Evolutionary conservation across 2,888 invertebrate species (phyloP).

Genomic region (Leucozona laternaria): DNA sequence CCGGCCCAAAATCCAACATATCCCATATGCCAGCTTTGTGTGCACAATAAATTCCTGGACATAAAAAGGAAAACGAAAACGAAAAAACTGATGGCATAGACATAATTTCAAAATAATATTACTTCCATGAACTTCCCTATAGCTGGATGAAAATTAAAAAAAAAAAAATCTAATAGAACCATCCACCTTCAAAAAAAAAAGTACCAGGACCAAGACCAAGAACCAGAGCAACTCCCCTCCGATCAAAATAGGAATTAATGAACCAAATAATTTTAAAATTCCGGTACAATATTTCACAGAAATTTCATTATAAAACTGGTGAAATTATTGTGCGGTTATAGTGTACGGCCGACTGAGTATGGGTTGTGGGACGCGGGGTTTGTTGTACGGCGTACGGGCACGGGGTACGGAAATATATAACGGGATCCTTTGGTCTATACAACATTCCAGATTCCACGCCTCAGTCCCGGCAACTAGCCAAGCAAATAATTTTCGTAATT

Average conservation of each 20-base stretch:
- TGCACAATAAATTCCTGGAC: constrained; percentile 37
- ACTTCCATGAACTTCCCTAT: constrained; percentile 7
- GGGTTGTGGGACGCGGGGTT: background rate
- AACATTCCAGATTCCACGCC: constrained; percentile 28
- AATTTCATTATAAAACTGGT: constrained; percentile 77
- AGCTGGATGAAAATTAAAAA: constrained; percentile 9
- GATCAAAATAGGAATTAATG: constrained; percentile 77
- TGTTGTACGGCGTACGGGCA: background rate
- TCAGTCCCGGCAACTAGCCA: constrained; percentile 74
- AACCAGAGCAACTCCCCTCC: constrained; percentile 18
- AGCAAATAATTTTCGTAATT: constrained; percentile 78
- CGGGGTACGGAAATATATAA: constrained; percentile 1
- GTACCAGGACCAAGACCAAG: constrained; percentile 26
- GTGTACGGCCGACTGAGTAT: constrained; percentile 37
- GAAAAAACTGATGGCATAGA: constrained; percentile 62
- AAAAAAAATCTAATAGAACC: constrained; percentile 22
- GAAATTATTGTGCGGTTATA: constrained; percentile 75
- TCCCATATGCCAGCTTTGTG: constrained; percentile 31
- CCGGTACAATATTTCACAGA: constrained; percentile 78
- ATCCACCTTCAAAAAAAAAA: constrained; percentile 31
- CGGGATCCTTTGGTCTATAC: constrained; percentile 22
- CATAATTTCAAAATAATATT: constrained; percentile 61
- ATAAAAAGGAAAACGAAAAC: constrained; percentile 43
- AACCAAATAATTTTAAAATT: constrained; percentile 78
- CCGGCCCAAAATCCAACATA: background rate